Base-by-base conservation (phyloP, 2,888 invertebrate species). In the Apamea sordens region DNA sequence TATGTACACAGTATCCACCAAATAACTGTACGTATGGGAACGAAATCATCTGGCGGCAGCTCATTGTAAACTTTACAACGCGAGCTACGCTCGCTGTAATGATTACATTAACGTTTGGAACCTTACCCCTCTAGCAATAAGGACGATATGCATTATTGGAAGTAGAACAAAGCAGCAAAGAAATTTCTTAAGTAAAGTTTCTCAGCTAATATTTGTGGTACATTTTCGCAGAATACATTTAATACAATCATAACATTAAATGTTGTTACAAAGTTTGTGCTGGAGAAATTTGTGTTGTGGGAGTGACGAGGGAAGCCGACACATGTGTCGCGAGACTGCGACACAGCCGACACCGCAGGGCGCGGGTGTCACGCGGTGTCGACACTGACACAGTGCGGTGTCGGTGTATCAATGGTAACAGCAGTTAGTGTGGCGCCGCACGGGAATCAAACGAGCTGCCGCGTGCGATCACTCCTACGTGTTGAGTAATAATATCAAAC, bases 181-280 rank as follows among this genome's bases (percentile, higher is more conserved):
- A 90, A 91, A 91, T 89, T 90, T 92, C 91, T 91, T 89, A 90
- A 91, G 92, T 89, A 90, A 94, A 94, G 93, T 94, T 94, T 92
- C 93, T 93, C 90, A 92, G 93, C 93, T 94, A 93, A 94, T 94
- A 94, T 94, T 94, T 94, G 93, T 90, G 92, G 92, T 93, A 93
- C 92, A 92, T 94, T 94, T 94, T 93, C 93, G 90, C 86, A 90
- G 92, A 93, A 93, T 92, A 93, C 92, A 92, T 93, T 94, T 94
- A 94, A 94, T 94, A 93, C 93, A 94, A 94, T 93, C 94, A 94
- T 92, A 94, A 94, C 93, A 94, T 93, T 92, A 91, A 92, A 92
- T 93, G 94, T 93, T 93, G 93, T 92, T 92, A 88, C 89, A 85
- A 92, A 94, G 92, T 94, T 93, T 91, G 91, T 78, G 80, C 68